These are phyloP conservation scores for Aplysina aerophoba DNA, from an alignment of 37 sponge, comb jelly and placozoan genomes.

Conservation along the genomic window DNA sequence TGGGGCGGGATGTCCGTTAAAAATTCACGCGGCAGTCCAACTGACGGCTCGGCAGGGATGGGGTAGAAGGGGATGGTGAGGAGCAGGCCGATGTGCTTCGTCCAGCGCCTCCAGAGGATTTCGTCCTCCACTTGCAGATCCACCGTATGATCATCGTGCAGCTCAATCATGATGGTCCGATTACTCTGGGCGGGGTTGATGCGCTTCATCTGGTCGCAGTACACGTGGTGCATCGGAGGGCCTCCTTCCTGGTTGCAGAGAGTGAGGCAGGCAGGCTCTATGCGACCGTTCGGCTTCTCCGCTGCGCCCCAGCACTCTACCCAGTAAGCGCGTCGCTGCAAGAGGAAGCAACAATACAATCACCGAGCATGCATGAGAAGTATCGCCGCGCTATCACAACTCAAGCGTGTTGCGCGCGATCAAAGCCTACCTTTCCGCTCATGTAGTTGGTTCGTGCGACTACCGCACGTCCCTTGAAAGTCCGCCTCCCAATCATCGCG, in stretches of 20 bases:
- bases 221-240: constrained; percentile 20
- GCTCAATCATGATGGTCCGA: neutral
- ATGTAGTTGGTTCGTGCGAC: neutral
- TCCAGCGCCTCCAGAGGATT: neutral
- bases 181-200: neutral
- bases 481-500: neutral
- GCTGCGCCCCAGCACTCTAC: constrained; percentile 9
- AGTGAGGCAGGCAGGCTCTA: constrained; percentile 18
- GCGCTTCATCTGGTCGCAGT: constrained; percentile 28
- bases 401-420: neutral
- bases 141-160: neutral
- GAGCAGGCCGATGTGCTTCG: constrained; percentile 24
- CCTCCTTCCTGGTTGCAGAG: constrained; percentile 25
- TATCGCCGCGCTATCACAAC: neutral
- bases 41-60: constrained; percentile 18
- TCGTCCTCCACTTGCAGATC: constrained; percentile 9
- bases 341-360: neutral
- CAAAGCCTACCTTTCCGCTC: constrained; percentile 6
- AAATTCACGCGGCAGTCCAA: neutral
- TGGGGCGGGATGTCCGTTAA: neutral
- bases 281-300: neutral
- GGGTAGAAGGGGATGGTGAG: constrained; percentile 15
- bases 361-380: neutral
- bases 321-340: neutral
- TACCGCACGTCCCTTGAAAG: neutral